Evolutionary conservation across 2,888 invertebrate genomes (phyloP).

Genomic region (Sthenelais limicola): DNA sequence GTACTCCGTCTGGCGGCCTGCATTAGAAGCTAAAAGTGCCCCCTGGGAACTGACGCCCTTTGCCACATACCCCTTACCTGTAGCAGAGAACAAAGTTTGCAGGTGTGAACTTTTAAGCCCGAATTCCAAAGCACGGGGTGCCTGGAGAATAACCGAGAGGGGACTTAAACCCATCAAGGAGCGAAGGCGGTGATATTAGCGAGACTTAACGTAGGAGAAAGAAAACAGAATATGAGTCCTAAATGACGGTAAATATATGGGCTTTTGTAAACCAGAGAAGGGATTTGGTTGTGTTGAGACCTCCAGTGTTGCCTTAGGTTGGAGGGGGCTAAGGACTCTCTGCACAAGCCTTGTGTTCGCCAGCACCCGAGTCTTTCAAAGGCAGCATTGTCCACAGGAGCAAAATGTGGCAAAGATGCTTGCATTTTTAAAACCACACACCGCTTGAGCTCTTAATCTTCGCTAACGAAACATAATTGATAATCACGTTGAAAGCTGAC

Average conservation of each 20-base stretch:
- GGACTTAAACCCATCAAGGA: too few relatives aligned
- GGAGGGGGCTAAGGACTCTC: neutral
- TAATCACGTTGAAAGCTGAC: slow-evolving; percentile 31
- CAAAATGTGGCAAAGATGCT: slow-evolving; percentile 24
- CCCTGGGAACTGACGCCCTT: too few relatives aligned
- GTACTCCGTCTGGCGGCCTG: too few relatives aligned
- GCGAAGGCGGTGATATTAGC: neutral
- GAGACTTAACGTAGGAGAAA: neutral
- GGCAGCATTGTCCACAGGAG: neutral
- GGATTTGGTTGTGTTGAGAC: neutral
- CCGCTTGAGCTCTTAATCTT: slow-evolving; percentile 30
- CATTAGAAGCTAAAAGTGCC: too few relatives aligned
- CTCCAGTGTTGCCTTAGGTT: neutral
- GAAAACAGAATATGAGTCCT: neutral
- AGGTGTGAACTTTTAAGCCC: too few relatives aligned
- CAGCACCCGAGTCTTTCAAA: too few relatives aligned
- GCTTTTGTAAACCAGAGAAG: neutral
- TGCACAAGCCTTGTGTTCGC: too few relatives aligned
- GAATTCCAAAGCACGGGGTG: too few relatives aligned
- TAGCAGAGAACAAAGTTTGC: too few relatives aligned
- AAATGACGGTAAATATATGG: neutral
- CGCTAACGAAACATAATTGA: slow-evolving; percentile 39
- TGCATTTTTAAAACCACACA: neutral
- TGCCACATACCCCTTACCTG: too few relatives aligned
- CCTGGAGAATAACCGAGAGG: too few relatives aligned